phyloP scores from a whole-genome alignment of 2,797 vertebrate species.

The Florisuga fusca region DNA sequence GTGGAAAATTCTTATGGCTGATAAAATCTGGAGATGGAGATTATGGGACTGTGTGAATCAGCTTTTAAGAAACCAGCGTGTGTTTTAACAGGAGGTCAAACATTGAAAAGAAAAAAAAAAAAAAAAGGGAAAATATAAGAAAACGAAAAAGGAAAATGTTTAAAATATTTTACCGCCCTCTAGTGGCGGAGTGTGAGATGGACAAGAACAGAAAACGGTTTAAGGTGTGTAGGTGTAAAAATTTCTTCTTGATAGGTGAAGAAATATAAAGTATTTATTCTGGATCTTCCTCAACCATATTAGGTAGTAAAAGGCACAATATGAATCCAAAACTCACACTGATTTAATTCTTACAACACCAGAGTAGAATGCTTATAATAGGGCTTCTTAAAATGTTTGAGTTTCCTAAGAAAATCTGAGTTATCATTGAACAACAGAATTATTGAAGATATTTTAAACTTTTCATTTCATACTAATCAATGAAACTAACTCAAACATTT shows the following conservation, averaged over 20 bases:
- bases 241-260: background rate
- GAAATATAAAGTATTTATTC: background rate
- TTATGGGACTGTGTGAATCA: background rate
- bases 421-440: background rate
- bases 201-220: background rate
- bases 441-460: background rate
- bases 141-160: background rate
- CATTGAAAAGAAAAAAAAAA: background rate
- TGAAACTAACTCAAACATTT: background rate
- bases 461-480: background rate
- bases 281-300: background rate
- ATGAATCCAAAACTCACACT: background rate
- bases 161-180: constrained; percentile 69
- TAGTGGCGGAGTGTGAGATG: constrained; percentile 40
- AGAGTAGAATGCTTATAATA: background rate
- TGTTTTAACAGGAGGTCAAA: background rate
- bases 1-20: background rate
- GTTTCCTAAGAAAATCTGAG: background rate
- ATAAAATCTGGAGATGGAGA: background rate
- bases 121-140: background rate
- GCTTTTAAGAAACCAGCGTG: accelerated
- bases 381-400: background rate
- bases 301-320: background rate
- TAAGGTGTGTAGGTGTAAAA: accelerated
- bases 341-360: background rate